phyloP scores from a whole-genome alignment of 2,113 vertebrate species.

The Acinonyx jubatus region DNA sequence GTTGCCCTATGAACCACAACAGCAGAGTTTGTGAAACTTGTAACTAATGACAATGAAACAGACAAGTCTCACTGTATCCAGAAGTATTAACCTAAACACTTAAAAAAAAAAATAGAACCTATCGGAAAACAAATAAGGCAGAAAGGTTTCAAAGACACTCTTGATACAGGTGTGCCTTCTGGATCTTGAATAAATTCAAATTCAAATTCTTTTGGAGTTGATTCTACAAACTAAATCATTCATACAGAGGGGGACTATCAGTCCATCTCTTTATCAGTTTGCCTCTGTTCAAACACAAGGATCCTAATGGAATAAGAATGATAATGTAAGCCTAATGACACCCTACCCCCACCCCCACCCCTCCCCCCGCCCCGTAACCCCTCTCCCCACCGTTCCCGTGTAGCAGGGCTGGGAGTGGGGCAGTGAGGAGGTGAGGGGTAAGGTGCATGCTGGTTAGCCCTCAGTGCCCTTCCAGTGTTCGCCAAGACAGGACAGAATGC shows the following conservation, averaged over 20 bases:
- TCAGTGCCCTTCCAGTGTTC: slow-evolving; percentile 8
- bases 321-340: neutral
- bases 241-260: neutral
- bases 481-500: slow-evolving; percentile 47
- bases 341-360: neutral
- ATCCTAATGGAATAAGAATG: neutral
- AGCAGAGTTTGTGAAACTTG: neutral
- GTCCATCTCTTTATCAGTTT: neutral
- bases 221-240: neutral
- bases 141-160: neutral
- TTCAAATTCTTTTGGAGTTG: neutral
- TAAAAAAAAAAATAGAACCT: neutral
- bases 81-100: slow-evolving; percentile 20
- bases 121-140: slow-evolving; percentile 3
- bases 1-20: neutral
- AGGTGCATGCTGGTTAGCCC: slow-evolving; percentile 21
- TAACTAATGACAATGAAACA: neutral
- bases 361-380: neutral
- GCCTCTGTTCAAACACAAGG: neutral
- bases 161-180: neutral
- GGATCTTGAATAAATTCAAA: neutral
- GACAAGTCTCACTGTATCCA: neutral
- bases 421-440: neutral
- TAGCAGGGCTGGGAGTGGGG: neutral
- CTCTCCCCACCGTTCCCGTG: neutral